A percentile compares a stretch with the other conserved stretches of the same genome.
These are phyloP conservation scores for Drosophila birchii DNA, from an alignment of 2,888 invertebrate species.

Conservation along the genomic window DNA sequence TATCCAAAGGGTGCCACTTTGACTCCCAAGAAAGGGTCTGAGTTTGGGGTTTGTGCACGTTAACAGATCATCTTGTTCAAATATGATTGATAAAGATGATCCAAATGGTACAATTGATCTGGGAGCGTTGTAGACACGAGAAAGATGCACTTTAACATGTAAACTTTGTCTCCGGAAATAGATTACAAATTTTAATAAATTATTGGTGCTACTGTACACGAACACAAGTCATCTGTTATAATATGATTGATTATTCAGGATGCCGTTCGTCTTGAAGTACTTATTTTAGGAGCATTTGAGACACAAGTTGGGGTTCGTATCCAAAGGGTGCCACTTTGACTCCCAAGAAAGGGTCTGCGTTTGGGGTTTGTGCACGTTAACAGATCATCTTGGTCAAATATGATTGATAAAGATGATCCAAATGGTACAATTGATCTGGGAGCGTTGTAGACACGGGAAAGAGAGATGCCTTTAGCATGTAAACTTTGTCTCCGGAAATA, in stretches of 20 bases:
- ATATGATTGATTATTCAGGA: slow-evolving; percentile 50
- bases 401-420: slow-evolving; percentile 16
- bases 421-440: slow-evolving; percentile 8
- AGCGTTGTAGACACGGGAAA: no score
- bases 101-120: slow-evolving; percentile 9
- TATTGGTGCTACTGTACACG: slow-evolving; percentile 13
- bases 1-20: slow-evolving; percentile 48
- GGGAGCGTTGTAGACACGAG: slow-evolving; percentile 36
- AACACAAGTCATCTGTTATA: slow-evolving; percentile 64
- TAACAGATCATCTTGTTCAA: neutral
- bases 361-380: neutral
- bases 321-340: slow-evolving; percentile 51
- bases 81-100: slow-evolving; percentile 14
- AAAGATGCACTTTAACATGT: slow-evolving; percentile 12
- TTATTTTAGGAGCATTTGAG: slow-evolving; percentile 55
- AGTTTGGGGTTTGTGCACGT: neutral
- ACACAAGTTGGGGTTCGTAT: slow-evolving; percentile 15
- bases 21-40: slow-evolving; percentile 14
- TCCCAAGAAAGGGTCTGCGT: neutral
- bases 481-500: slow-evolving; percentile 19
- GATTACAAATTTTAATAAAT: neutral
- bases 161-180: slow-evolving; percentile 19
- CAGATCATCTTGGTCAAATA: slow-evolving; percentile 4
- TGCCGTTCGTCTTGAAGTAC: slow-evolving; percentile 48
- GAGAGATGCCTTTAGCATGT: no score